phyloP scores from a whole-genome alignment of 2,113 vertebrate species.

The Hyla sarda region DNA sequence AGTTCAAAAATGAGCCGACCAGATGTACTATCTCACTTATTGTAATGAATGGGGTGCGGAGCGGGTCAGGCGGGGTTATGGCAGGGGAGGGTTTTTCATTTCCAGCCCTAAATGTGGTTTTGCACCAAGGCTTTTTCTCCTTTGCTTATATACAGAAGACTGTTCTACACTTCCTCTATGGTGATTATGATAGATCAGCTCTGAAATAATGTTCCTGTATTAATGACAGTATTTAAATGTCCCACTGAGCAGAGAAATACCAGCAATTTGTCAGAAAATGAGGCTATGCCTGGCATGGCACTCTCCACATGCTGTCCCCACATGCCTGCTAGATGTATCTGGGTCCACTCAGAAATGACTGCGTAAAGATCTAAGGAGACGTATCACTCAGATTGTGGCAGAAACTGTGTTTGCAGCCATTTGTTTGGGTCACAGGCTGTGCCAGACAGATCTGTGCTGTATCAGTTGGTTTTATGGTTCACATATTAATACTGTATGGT shows the following conservation, averaged over 20 bases:
- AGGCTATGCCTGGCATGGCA: neutral
- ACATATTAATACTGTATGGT: no score
- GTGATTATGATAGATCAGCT: neutral
- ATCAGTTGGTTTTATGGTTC: neutral
- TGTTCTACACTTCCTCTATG: neutral
- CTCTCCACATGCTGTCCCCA: neutral
- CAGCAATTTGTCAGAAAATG: conserved; percentile 33
- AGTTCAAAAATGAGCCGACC: no score
- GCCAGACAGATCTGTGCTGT: neutral
- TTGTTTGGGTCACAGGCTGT: neutral
- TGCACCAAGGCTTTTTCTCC: neutral
- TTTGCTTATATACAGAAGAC: neutral
- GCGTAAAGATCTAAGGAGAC: neutral
- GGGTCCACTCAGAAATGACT: neutral
- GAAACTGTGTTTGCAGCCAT: no score
- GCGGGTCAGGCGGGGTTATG: no score
- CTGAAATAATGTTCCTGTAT: neutral
- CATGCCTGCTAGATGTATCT: neutral
- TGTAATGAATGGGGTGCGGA: no score
- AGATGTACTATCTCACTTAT: no score
- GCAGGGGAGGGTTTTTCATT: no score
- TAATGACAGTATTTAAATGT: conserved; percentile 1
- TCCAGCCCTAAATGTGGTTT: neutral
- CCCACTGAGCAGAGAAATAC: neutral
- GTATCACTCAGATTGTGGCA: neutral